Base-by-base conservation (phyloP, 2,113 vertebrate genomes). In the western clawed frog (Xenopus tropicalis) region DNA sequence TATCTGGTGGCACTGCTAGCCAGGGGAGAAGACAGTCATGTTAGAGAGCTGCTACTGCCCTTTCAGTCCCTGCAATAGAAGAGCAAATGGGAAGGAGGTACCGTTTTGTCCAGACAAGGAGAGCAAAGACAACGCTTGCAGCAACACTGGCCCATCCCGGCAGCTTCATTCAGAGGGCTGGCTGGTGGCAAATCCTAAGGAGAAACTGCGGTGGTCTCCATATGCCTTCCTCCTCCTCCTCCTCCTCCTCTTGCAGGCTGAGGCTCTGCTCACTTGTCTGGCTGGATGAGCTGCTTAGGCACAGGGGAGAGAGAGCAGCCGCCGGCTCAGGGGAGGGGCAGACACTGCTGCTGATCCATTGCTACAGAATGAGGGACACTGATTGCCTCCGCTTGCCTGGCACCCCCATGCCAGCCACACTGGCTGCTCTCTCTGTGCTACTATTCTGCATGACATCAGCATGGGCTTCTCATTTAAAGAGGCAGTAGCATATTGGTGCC, bases 61-160 rank as follows among this genome's bases (percentile, higher is more conserved):
- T 4, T 48, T n/a, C 52, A 17, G n/a, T 54, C 52, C 12, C 57
- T 17, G 20, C 20, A 1, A 43, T 4, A 22, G 54, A 5, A 16
- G 46, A 68, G 64, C 20, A 56, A 59, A 23, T 59, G 14, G 14
- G 75, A 62, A 80, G 79, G 82, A 79, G 82, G 87, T 96, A 95
- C 94, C 93, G 93, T 93, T 83, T 83, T 81, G 84, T 94, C 91
- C 90, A 87, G 81, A 86, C 89, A 90, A 84, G 77, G 86, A 80
- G 81, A 83, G 79, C 89, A 83, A 83, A 84, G 78, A 77, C 85
- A 85, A 82, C 87, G 89, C 83, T 85, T 89, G 86, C 88, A 93
- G 89, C 92, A 94, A 90, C 87, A 82, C 71, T 89, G 91, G 86
- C 90, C 92, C 94, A 95, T 94, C 82, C 81, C 74, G 85, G 80